A percentile compares a stretch with the other conserved stretches of the same genome.
These are phyloP conservation scores for Etheostoma nigrum DNA, from an alignment of 2,797 vertebrate species.

Conservation along the genomic window DNA sequence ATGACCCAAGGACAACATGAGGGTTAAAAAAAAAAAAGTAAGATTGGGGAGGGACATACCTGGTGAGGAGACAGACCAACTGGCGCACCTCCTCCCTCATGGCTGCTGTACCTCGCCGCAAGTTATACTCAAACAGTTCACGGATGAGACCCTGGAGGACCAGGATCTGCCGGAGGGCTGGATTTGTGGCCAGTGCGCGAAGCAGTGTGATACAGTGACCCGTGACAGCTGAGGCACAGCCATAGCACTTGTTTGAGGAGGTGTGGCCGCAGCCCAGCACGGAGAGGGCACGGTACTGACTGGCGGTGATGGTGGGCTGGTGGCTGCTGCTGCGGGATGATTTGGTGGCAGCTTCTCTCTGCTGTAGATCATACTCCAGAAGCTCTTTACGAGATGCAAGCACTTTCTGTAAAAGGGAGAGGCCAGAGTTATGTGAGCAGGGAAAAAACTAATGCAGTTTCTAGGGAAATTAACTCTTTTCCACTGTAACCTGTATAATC, in stretches of 20 bases:
- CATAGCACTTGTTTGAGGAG: constrained; percentile 97
- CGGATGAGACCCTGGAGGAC: constrained; percentile 97
- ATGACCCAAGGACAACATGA: no score
- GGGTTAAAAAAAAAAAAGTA: no score
- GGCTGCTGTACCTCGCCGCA: constrained; percentile 91
- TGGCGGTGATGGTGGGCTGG: constrained; percentile 96
- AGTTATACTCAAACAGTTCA: constrained; percentile 97
- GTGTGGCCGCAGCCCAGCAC: constrained; percentile 97
- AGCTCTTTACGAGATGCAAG: constrained; percentile 98
- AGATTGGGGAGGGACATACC: constrained; percentile 76
- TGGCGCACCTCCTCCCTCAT: constrained; percentile 98
- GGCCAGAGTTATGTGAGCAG: not conserved
- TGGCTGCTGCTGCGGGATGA: constrained; percentile 92
- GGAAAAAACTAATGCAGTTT: not conserved
- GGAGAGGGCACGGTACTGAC: constrained; percentile 96
- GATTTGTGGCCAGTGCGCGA: constrained; percentile 95
- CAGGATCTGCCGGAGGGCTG: constrained; percentile 95
- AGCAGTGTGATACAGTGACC: constrained; percentile 97
- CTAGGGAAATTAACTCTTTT: accelerated
- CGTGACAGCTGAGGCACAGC: constrained; percentile 96
- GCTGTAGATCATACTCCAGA: constrained; percentile 97
- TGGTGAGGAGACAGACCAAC: constrained; percentile 97
- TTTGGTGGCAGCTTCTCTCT: constrained; percentile 96
- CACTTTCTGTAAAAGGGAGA: constrained; percentile 89
- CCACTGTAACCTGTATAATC: constrained; percentile 93